Percentiles rank a stretch among this genome's conserved stretches.
Conservation (phyloP, 2,888 invertebrate species). For the Drosophila trichaetosa region DNA sequence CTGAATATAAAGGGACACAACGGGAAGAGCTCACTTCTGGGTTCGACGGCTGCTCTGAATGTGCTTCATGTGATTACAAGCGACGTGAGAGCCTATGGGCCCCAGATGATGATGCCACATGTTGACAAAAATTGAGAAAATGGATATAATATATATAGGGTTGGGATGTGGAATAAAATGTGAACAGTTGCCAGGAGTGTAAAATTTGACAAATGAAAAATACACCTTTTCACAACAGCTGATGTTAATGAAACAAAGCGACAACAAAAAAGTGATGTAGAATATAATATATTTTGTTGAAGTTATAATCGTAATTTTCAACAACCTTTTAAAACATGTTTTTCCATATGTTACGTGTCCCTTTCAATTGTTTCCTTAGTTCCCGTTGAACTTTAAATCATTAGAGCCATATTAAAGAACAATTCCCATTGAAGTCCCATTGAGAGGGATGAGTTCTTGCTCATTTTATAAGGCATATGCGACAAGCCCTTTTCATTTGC, state of each 20-base stretch:
- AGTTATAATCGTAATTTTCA: neutral
- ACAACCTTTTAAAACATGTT: neutral
- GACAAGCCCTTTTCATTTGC: conserved; percentile 18
- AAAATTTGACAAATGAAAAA: neutral
- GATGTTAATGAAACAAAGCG: neutral
- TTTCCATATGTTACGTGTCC: neutral
- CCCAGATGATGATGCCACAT: conserved; percentile 23
- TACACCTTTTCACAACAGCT: neutral
- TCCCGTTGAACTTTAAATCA: conserved; percentile 10
- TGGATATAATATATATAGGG: conserved; percentile 18
- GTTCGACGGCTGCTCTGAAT: neutral
- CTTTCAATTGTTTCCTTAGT: neutral
- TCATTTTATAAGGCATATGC: conserved; percentile 9
- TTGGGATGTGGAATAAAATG: conserved; percentile 9
- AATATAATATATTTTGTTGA: neutral
- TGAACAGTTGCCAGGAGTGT: neutral
- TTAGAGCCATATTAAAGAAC: neutral
- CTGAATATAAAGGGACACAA: conserved; percentile 53
- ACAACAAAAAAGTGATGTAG: neutral
- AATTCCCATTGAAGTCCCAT: neutral
- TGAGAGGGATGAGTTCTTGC: neutral
- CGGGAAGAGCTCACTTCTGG: conserved; percentile 8
- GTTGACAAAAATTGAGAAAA: conserved; percentile 30
- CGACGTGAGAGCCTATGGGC: conserved; percentile 30
- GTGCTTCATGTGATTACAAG: conserved; percentile 42